These are phyloP conservation scores for Euura saliciscinereae DNA, from an alignment of 1,140 invertebrate genomes.

Conservation along the genomic window DNA sequence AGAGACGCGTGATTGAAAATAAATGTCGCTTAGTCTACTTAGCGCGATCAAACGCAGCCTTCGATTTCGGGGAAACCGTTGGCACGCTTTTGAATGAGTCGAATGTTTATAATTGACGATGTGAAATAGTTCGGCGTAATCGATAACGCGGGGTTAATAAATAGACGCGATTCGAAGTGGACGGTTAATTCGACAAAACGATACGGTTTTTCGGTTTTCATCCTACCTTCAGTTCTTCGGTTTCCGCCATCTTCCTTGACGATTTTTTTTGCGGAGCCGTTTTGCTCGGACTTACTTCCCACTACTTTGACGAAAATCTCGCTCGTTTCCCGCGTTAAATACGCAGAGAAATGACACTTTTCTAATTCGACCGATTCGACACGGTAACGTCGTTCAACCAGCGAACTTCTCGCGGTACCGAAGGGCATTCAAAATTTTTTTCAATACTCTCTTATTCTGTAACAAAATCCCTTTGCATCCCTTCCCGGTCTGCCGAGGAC, in stretches of 20 bases:
- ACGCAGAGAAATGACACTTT: background rate
- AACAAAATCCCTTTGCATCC: background rate
- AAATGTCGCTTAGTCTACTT: background rate
- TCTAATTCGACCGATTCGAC: background rate
- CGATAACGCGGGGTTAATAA: background rate
- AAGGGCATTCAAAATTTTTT: background rate
- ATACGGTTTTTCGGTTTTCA: conserved; percentile 14
- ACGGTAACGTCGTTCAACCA: background rate
- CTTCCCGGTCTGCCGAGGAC: background rate
- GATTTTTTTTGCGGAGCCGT: conserved; percentile 49
- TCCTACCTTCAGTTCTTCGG: conserved; percentile 56
- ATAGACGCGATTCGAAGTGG: background rate
- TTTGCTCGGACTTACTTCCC: conserved; percentile 19
- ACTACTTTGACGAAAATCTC: background rate
- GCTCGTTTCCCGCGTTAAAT: background rate
- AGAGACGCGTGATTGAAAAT: background rate
- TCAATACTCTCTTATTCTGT: background rate
- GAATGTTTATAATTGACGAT: background rate
- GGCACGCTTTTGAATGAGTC: background rate
- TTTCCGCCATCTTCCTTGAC: conserved; percentile 54
- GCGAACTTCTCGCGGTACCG: background rate
- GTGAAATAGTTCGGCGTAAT: background rate
- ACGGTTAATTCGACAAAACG: background rate
- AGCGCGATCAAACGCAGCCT: background rate
- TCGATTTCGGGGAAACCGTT: background rate